Conservation (phyloP, 2,797 vertebrate genomes). For the Danio aesculapii region DNA sequence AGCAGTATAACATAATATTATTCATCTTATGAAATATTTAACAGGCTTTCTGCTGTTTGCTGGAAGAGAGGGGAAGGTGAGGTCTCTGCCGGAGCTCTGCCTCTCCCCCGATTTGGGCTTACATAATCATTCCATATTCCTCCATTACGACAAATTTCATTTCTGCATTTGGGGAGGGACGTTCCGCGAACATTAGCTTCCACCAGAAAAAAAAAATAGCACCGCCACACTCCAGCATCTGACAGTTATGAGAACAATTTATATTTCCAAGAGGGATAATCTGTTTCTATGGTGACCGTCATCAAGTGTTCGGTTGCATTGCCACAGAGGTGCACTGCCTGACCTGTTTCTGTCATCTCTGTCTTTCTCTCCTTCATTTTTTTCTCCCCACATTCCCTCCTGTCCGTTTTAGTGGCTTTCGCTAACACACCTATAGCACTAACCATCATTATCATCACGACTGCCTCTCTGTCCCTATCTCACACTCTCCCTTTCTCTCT, state of each 20-base stretch:
- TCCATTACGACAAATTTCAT: slow-evolving; percentile 52
- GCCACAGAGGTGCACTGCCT: slow-evolving; percentile 58
- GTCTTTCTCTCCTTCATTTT: slow-evolving; percentile 43
- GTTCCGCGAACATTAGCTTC: slow-evolving; percentile 40
- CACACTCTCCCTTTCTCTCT: slow-evolving; percentile 25
- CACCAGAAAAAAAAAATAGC: slow-evolving; percentile 32
- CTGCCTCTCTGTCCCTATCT: neutral
- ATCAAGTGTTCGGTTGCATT: slow-evolving; percentile 71
- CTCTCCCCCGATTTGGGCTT: slow-evolving; percentile 50
- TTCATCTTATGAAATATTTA: slow-evolving; percentile 67
- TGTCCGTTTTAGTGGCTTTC: slow-evolving; percentile 28
- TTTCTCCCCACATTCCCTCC: slow-evolving; percentile 11
- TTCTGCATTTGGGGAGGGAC: slow-evolving; percentile 51
- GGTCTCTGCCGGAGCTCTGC: slow-evolving; percentile 36
- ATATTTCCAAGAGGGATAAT: slow-evolving; percentile 74
- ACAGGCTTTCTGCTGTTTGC: slow-evolving; percentile 61
- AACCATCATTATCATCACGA: slow-evolving; percentile 30
- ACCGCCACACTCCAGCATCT: slow-evolving; percentile 52
- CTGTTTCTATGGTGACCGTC: slow-evolving; percentile 87
- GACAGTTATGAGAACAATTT: slow-evolving; percentile 73
- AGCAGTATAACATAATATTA: slow-evolving; percentile 58
- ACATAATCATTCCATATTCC: slow-evolving; percentile 61
- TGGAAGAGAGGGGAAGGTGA: slow-evolving; percentile 29
- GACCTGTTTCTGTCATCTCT: slow-evolving; percentile 66
- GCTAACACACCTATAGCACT: slow-evolving; percentile 37